A percentile compares a stretch with the other conserved stretches of the same genome.
phyloP scores from a whole-genome alignment of 2,113 vertebrate species.

The Athene noctua region DNA sequence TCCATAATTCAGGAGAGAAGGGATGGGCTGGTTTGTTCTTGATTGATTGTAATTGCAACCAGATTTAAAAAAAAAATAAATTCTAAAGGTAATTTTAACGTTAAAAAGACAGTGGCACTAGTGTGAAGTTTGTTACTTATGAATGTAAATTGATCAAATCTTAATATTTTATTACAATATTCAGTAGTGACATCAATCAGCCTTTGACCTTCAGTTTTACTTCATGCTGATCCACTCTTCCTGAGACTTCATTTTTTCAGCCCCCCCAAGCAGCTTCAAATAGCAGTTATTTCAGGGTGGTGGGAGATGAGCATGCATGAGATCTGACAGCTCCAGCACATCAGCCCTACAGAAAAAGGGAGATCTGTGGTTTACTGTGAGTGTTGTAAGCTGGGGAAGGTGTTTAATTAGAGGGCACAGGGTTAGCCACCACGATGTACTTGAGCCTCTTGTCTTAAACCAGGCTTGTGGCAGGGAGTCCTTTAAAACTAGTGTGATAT shows the following conservation, averaged over 20 bases:
- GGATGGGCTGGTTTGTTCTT: not conserved
- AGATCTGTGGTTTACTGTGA: not conserved
- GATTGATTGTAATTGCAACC: conserved; percentile 31
- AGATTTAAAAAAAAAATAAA: not conserved
- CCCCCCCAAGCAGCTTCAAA: not conserved
- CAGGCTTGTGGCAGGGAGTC: not conserved
- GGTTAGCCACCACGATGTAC: not conserved
- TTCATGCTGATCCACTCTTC: not conserved
- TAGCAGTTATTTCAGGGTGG: not conserved
- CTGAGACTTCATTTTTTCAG: not conserved
- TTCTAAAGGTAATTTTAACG: not conserved
- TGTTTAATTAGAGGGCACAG: not conserved
- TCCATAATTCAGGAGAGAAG: conserved; percentile 3
- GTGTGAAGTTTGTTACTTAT: not conserved
- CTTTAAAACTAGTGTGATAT: not conserved
- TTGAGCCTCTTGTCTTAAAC: not conserved
- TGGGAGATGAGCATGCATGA: not conserved
- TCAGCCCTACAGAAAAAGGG: not conserved
- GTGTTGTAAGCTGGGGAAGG: not conserved
- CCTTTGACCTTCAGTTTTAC: conserved; percentile 21
- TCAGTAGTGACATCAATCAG: not conserved
- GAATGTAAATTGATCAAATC: not conserved
- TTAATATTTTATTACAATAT: not conserved
- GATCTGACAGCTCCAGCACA: not conserved
- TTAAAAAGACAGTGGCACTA: not conserved